Percentiles rank a stretch among this genome's conserved stretches.
Conservation (phyloP, 2,888 invertebrate species). For the Hybos culiciformis region DNA sequence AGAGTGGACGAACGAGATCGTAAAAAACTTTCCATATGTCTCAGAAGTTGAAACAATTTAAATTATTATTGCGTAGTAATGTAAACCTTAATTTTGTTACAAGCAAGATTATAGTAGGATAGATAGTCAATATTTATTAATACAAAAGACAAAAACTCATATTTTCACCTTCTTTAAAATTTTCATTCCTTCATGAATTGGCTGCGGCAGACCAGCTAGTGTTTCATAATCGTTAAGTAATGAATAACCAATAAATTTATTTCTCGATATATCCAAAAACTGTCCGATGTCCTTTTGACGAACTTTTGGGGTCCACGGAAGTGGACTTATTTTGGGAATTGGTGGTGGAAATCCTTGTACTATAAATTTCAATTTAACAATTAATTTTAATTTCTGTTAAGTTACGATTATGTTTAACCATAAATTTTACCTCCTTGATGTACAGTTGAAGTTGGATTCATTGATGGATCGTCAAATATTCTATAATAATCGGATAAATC, state of each 20-base stretch:
- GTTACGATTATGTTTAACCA: slow-evolving; percentile 1
- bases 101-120: too few species aligned
- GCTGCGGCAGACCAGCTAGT: slow-evolving; percentile 87
- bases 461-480: slow-evolving; percentile 34
- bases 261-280: slow-evolving; percentile 78
- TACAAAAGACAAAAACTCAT: too few species aligned
- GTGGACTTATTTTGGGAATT: slow-evolving; percentile 35
- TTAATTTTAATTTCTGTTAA: slow-evolving; percentile 14
- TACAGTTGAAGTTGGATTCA: slow-evolving; percentile 15
- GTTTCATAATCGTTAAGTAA: slow-evolving; percentile 76
- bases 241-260: slow-evolving; percentile 93
- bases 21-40: too few species aligned
- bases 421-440: slow-evolving; percentile 15
- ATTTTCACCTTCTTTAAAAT: slow-evolving; percentile 56
- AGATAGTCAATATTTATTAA: too few species aligned
- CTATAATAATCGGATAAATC: slow-evolving; percentile 33
- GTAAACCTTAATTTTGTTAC: too few species aligned
- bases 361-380: slow-evolving; percentile 23
- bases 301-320: slow-evolving; percentile 96
- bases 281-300: slow-evolving; percentile 84
- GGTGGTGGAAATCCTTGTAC: too few species aligned
- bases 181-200: slow-evolving; percentile 91
- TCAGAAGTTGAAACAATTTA: too few species aligned
- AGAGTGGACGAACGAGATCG: too few species aligned
- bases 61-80: too few species aligned